These are phyloP conservation scores for Hydrolagus colliei DNA, from an alignment of 2,797 vertebrate species.

Conservation along the genomic window DNA sequence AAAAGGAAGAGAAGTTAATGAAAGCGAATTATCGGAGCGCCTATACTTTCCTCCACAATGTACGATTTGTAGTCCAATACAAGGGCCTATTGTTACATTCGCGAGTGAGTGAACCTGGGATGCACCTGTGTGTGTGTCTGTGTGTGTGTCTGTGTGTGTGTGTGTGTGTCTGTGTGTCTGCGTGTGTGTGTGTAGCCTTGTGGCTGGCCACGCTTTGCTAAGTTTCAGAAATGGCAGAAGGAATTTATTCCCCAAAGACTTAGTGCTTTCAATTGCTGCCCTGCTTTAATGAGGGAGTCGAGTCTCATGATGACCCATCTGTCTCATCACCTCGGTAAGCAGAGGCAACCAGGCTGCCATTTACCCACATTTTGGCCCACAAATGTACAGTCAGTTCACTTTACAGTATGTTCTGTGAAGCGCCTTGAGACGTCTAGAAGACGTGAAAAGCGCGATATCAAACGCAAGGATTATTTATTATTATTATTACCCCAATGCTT, in stretches of 20 bases:
- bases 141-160: neutral
- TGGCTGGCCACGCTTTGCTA: neutral
- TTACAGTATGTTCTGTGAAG: too few species aligned
- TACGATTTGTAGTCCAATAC: neutral
- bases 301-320: neutral
- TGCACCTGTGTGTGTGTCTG: neutral
- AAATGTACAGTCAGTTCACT: too few species aligned
- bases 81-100: neutral
- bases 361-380: too few species aligned
- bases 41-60: neutral
- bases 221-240: neutral
- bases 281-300: neutral
- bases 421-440: too few species aligned
- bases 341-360: too few species aligned
- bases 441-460: too few species aligned
- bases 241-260: neutral
- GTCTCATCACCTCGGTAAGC: too few species aligned
- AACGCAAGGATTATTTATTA: too few species aligned
- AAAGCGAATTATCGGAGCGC: neutral
- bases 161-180: too few species aligned
- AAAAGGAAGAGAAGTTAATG: conserved; percentile 28
- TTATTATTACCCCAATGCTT: too few species aligned
- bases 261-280: neutral
- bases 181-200: neutral
- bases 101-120: neutral